phyloP scores from a whole-genome alignment of 2,113 vertebrate genomes.

The Gasterosteus nipponicus region DNA sequence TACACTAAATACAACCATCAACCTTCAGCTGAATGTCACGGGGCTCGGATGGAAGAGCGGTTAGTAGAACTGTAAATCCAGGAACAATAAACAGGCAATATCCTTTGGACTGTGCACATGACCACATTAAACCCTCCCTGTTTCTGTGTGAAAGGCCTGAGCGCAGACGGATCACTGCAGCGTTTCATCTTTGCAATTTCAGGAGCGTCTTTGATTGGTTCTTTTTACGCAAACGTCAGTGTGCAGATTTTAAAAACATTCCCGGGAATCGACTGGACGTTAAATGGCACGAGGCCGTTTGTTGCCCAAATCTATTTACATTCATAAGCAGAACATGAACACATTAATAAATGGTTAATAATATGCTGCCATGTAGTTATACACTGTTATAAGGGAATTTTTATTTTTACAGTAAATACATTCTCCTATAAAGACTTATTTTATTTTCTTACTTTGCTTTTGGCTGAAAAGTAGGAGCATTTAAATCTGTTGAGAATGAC shows the following conservation, averaged over 20 bases:
- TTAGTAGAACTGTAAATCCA: neutral
- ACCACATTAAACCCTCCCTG: no score
- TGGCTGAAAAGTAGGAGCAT: neutral
- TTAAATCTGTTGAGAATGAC: neutral
- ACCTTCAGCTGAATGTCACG: conserved; percentile 28
- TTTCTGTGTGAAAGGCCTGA: neutral
- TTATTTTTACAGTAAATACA: conserved; percentile 8
- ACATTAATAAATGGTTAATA: neutral
- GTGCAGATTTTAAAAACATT: neutral
- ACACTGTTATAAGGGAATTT: neutral
- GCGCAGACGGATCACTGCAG: neutral
- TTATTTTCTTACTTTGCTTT: conserved; percentile 1
- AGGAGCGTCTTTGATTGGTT: neutral
- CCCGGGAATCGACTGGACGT: neutral
- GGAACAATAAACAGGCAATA: neutral
- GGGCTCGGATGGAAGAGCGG: neutral
- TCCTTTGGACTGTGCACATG: no score
- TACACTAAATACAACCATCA: conserved; percentile 36
- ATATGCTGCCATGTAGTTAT: neutral
- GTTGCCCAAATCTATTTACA: neutral
- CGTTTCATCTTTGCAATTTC: neutral
- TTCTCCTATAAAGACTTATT: neutral
- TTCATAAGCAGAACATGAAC: conserved; percentile 8
- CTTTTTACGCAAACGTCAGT: neutral
- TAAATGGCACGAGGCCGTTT: neutral